phyloP scores from a whole-genome alignment of 2,888 invertebrate species.

The Camptogramma bilineatum region DNA sequence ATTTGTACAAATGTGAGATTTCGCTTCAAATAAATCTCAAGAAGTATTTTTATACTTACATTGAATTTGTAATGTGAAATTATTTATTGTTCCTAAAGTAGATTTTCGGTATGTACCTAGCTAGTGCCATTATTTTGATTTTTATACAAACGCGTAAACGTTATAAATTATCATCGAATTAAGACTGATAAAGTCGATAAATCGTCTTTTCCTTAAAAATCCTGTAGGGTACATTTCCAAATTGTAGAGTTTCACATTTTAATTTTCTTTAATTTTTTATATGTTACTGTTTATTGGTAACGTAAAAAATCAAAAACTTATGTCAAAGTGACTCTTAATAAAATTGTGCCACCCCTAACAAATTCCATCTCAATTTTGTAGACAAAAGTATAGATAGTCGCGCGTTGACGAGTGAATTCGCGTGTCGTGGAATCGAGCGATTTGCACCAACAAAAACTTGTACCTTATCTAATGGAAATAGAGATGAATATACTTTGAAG shows the following conservation, averaged over 20 bases:
- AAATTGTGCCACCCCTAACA: too few species aligned
- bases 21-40: conserved; percentile 53
- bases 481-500: too few species aligned
- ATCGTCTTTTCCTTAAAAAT: conserved; percentile 22
- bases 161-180: conserved; percentile 70
- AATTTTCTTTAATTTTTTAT: background rate
- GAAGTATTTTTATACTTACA: conserved; percentile 72
- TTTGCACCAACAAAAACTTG: too few species aligned
- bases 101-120: conserved; percentile 56
- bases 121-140: conserved; percentile 73
- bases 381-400: too few species aligned
- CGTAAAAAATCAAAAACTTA: background rate
- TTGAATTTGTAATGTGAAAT: conserved; percentile 60
- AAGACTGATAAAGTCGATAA: conserved; percentile 73
- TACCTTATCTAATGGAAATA: too few species aligned
- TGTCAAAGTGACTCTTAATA: background rate
- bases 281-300: background rate
- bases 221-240: background rate
- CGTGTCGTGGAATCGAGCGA: too few species aligned
- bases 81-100: conserved; percentile 74
- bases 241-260: background rate
- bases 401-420: too few species aligned
- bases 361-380: too few species aligned
- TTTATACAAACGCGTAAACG: conserved; percentile 47
- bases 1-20: conserved; percentile 59